These are phyloP conservation scores for Pluvialis apricaria DNA, from an alignment of 2,113 vertebrate species.

Conservation along the genomic window DNA sequence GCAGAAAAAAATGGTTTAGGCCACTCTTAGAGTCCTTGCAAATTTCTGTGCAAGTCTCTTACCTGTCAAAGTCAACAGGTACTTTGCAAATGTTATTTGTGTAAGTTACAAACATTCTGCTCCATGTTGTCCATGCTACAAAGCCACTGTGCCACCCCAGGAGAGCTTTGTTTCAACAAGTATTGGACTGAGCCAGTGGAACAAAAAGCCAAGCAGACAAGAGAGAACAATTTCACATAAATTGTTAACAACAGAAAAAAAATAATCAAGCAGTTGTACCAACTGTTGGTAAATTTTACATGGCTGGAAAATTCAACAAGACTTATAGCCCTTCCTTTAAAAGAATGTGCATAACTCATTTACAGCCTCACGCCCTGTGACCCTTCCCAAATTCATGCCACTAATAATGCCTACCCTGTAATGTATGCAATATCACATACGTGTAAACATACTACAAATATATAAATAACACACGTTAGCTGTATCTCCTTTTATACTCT, in stretches of 20 bases:
- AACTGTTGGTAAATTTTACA: neutral
- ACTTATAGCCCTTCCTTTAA: neutral
- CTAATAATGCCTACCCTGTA: neutral
- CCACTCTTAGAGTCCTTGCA: neutral
- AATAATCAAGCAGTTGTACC: neutral
- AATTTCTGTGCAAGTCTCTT: neutral
- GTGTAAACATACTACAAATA: neutral
- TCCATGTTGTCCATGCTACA: neutral
- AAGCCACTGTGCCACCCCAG: neutral
- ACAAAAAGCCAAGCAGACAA: neutral
- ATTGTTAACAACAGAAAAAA: neutral
- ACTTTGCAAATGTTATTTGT: neutral
- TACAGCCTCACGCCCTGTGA: neutral
- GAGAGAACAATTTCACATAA: neutral
- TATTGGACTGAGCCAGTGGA: neutral
- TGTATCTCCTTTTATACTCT: neutral
- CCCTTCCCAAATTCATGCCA: neutral
- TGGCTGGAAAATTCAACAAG: neutral
- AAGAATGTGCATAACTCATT: neutral
- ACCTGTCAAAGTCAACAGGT: neutral
- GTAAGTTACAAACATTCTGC: neutral
- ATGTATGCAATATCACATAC: fast-evolving
- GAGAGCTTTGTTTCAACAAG: neutral
- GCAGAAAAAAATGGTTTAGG: neutral
- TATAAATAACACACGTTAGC: neutral